Evolutionary conservation across 2,888 invertebrate species (phyloP).

Genomic region (Tholera decimalis): DNA sequence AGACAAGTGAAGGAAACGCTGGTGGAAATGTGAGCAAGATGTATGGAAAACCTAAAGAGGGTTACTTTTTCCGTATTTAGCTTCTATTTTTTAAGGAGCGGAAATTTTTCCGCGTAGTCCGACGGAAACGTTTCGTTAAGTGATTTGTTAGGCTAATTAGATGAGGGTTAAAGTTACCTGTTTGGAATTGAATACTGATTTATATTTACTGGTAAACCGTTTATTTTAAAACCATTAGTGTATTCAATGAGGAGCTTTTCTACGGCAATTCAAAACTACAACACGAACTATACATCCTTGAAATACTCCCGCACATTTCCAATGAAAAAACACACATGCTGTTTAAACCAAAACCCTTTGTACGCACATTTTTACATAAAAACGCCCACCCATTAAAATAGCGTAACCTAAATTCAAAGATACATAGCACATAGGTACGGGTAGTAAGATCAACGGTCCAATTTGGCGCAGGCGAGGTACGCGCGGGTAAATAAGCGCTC

Average conservation of each 20-base stretch:
- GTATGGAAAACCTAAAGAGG: slow-evolving; percentile 79
- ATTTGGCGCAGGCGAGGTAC: slow-evolving; percentile 84
- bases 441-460: slow-evolving; percentile 74
- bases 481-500: slow-evolving; percentile 88
- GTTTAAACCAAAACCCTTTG: slow-evolving; percentile 14
- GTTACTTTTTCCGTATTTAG: slow-evolving; percentile 64
- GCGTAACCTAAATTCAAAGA: slow-evolving; percentile 65
- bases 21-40: slow-evolving; percentile 81
- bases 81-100: slow-evolving; percentile 67
- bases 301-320: not conserved
- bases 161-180: slow-evolving; percentile 54
- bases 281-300: not conserved
- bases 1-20: slow-evolving; percentile 86
- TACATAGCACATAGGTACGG: slow-evolving; percentile 58
- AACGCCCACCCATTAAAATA: slow-evolving; percentile 44
- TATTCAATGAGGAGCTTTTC: too few species aligned
- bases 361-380: slow-evolving; percentile 39
- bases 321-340: not conserved
- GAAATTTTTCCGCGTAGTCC: slow-evolving; percentile 70
- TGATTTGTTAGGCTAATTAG: slow-evolving; percentile 80
- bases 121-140: slow-evolving; percentile 77
- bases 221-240: not conserved
- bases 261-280: not conserved
- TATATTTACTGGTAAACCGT: not conserved
- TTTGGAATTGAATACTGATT: slow-evolving; percentile 31